phyloP scores from a whole-genome alignment of 2,888 invertebrate species.

The Cheilosia vernalis region DNA sequence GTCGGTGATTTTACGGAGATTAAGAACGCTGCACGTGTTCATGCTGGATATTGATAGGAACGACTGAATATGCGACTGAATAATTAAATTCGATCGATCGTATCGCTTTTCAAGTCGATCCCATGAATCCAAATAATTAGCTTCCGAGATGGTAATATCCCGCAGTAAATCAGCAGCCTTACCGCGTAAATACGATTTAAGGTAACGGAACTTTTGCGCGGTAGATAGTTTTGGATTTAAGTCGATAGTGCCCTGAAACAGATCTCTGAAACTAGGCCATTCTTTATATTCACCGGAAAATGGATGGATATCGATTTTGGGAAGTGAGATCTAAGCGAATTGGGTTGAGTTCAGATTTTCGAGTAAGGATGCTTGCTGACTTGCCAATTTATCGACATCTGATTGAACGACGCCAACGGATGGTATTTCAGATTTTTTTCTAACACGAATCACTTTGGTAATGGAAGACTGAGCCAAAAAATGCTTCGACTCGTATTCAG shows the following conservation, averaged over 20 bases:
- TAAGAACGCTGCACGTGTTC: not conserved
- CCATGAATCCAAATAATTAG: too few species aligned
- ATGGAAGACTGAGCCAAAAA: too few species aligned
- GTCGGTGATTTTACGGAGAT: slow-evolving; percentile 5
- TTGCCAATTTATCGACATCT: not conserved
- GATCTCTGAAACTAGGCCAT: not conserved
- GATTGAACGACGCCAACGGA: not conserved
- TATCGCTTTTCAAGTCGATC: not conserved
- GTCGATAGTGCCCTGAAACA: slow-evolving; percentile 8
- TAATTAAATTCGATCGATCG: slow-evolving; percentile 11
- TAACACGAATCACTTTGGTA: too few species aligned
- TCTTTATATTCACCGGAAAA: slow-evolving; percentile 7
- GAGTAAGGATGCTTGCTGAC: slow-evolving; percentile 9
- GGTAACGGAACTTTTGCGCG: too few species aligned
- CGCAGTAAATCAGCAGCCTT: too few species aligned
- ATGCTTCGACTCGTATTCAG: too few species aligned
- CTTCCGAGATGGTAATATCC: too few species aligned
- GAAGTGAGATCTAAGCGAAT: not conserved
- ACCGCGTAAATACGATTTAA: too few species aligned
- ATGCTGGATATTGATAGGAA: not conserved
- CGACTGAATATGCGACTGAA: slow-evolving; percentile 6
- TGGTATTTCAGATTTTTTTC: too few species aligned
- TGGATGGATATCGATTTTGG: not conserved
- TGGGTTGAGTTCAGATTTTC: not conserved
- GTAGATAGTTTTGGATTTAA: not conserved